A percentile compares a stretch with the other conserved stretches of the same genome.
Conservation (phyloP, 2,797 vertebrate species). For the Lindbergichthys nudifrons region DNA sequence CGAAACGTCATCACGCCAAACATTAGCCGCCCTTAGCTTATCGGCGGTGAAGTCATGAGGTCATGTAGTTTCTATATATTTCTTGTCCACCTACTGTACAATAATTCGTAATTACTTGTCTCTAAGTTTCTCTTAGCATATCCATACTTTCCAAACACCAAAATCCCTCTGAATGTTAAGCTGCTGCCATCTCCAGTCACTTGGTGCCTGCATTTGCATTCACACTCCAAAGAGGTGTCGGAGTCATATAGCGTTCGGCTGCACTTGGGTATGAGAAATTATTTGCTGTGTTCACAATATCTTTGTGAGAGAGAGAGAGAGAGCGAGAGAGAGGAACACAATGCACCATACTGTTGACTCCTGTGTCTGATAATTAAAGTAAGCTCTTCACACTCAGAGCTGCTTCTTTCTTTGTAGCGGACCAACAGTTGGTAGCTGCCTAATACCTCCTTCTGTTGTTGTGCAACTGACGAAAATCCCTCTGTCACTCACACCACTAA, state of each 20-base stretch:
- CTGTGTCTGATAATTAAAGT: constrained; percentile 78
- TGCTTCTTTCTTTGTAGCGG: constrained; percentile 61
- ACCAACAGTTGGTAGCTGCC: constrained; percentile 67
- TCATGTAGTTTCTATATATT: background rate
- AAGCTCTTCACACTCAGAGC: constrained; percentile 73
- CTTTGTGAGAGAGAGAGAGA: background rate
- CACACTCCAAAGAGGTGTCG: constrained; percentile 30
- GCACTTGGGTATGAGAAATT: constrained; percentile 45
- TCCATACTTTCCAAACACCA: constrained; percentile 21
- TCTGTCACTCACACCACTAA: constrained; percentile 69
- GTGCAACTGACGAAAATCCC: constrained; percentile 70
- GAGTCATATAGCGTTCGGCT: constrained; percentile 13
- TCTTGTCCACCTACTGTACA: background rate
- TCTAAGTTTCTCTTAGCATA: constrained; percentile 2
- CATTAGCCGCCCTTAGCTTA: too few relatives aligned
- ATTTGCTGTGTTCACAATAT: constrained; percentile 50
- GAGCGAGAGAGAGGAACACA: constrained; percentile 34
- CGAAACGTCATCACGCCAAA: too few relatives aligned
- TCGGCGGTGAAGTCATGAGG: too few relatives aligned
- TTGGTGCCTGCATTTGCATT: constrained; percentile 26
- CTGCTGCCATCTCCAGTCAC: constrained; percentile 30
- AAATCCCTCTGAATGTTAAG: constrained; percentile 29
- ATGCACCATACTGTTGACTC: constrained; percentile 63
- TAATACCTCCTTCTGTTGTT: constrained; percentile 76
- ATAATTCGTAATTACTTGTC: background rate